Percentiles rank a stretch among this genome's conserved stretches.
phyloP scores from a whole-genome alignment of 1,140 invertebrate species.

The Drosophila melanica region DNA sequence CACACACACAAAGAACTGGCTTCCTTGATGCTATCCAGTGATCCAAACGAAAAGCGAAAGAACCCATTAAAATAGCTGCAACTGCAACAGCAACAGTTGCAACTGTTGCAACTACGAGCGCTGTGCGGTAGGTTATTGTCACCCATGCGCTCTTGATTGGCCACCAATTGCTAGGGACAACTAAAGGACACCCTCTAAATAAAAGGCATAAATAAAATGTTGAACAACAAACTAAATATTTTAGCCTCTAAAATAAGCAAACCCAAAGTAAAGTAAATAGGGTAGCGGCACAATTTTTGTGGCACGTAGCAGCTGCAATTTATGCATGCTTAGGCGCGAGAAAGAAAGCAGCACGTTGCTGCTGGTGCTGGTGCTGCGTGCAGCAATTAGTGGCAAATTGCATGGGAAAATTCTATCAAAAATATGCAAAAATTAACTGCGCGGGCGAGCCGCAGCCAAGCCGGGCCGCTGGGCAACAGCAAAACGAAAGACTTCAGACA shows the following conservation, averaged over 20 bases:
- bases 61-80: conserved; percentile 80
- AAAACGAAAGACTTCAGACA: conserved; percentile 70
- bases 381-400: conserved; percentile 79
- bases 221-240: background rate
- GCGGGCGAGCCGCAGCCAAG: conserved; percentile 45
- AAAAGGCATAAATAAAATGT: too few relatives aligned
- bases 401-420: conserved; percentile 76
- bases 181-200: too few relatives aligned
- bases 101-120: conserved; percentile 46
- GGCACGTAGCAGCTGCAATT: conserved; percentile 59
- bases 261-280: background rate
- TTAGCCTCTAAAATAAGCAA: background rate
- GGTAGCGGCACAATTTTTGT: conserved; percentile 4
- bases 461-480: conserved; percentile 23
- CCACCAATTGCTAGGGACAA: conserved; percentile 35
- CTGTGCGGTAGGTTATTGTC: conserved; percentile 69
- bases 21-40: conserved; percentile 78
- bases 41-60: conserved; percentile 74
- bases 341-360: conserved; percentile 58
- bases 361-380: conserved; percentile 59
- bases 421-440: conserved; percentile 68
- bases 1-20: conserved; percentile 47
- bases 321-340: conserved; percentile 54
- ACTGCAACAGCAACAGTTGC: conserved; percentile 24
- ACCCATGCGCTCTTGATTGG: conserved; percentile 65